These are phyloP conservation scores for Pissodes strobi DNA, from an alignment of 1,140 invertebrate species.

Conservation along the genomic window DNA sequence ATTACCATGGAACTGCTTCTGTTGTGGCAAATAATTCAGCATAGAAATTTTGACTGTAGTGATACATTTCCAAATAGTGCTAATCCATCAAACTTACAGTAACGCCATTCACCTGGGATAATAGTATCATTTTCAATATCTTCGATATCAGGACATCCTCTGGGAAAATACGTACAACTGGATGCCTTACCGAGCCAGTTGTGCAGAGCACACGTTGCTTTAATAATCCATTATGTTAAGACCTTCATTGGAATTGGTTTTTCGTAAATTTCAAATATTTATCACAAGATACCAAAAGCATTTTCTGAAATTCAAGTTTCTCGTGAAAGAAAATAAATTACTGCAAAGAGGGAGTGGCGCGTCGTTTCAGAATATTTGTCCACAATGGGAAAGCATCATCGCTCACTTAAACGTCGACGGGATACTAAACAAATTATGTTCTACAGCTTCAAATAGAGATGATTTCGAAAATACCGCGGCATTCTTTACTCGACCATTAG, in stretches of 20 bases:
- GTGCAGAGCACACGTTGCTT: slow-evolving; percentile 2
- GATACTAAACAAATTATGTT: neutral
- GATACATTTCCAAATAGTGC: no score
- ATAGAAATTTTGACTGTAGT: no score
- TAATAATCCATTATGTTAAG: neutral
- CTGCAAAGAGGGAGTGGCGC: no score
- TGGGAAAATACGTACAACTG: slow-evolving; percentile 3
- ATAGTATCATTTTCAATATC: no score
- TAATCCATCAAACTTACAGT: no score
- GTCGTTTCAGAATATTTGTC: neutral
- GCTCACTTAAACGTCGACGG: neutral
- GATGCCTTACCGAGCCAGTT: slow-evolving; percentile 24
- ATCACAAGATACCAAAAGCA: neutral
- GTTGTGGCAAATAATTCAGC: no score
- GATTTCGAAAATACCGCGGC: slow-evolving; percentile 21
- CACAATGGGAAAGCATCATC: slow-evolving; percentile 1
- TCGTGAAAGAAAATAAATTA: no score
- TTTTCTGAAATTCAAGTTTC: neutral
- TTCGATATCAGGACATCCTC: neutral
- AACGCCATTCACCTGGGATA: no score
- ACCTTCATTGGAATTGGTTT: neutral
- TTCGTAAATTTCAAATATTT: neutral
- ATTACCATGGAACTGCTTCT: neutral
- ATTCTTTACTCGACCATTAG: slow-evolving; percentile 44
- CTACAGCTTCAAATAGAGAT: neutral